Base-by-base conservation (phyloP, 2,113 vertebrate genomes). In the Tachysurus fulvidraco region DNA sequence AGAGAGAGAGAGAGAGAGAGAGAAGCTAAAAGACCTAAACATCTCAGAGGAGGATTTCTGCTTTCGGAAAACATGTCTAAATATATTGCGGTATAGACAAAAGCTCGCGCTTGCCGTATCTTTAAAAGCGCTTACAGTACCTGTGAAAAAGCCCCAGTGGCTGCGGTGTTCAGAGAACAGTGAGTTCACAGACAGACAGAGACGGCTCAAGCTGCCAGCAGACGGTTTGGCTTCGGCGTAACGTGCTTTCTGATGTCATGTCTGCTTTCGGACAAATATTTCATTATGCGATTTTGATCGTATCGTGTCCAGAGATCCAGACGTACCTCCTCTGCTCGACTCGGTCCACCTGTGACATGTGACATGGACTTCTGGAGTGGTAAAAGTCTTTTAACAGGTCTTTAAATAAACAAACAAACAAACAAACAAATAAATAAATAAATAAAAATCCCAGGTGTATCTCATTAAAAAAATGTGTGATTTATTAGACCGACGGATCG, bases 211-310 rank as follows among this genome's bases (percentile, higher is more conserved):
- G 69, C 71, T 76, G 86, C 69, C 69, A 83, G 59, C 41, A 82
- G 86, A 87, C 71, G 19, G 65, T 64, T 87, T 87, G 81, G 59
- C 71, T 77, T 65, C 71, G 1, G 54, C 10, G 57, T 28, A 36
- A 77, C 69, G 2, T 25, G 80, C 80, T 83, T 83, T 77, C 80
- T 87, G 80, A 83, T 67, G 86, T 76, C 69, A 83, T 83, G 81
- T 87, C 86, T 87, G 85, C 65, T 87, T 76, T 74, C 71, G 41
- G 71, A 76, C 55, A 77, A 83, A 77, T 73, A 23, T 60, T 86
- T 57, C 50, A 65, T 87, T 55, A 64, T 30, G 25, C 77, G 83
- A 76, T 77, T 76, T 25, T 41, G 60, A 80, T 67, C 57, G 57
- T 77, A 71, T 83, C 62, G 2, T 21, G 46, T 21, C 28, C 41